Percentiles rank a stretch among this genome's conserved stretches.
These are phyloP conservation scores for Dendrocincla tyrannina DNA, from an alignment of 2,797 vertebrate genomes.

Conservation along the genomic window DNA sequence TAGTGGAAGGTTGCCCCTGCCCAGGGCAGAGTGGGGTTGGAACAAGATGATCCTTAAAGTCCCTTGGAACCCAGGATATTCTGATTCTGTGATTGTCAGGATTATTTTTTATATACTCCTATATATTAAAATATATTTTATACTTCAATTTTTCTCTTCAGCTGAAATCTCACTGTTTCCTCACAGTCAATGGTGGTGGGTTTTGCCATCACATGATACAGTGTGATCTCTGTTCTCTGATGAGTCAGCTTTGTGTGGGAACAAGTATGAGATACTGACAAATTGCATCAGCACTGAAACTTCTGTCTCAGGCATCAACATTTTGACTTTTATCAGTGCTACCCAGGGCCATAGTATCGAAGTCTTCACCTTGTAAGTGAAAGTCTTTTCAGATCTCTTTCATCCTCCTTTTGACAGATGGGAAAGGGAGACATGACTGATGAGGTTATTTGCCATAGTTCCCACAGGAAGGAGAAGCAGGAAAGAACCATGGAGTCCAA, in stretches of 20 bases:
- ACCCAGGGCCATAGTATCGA: neutral
- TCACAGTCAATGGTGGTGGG: neutral
- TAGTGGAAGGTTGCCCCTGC: accelerated
- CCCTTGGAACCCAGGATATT: neutral
- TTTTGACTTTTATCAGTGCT: neutral
- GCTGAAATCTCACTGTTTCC: neutral
- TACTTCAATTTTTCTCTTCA: neutral
- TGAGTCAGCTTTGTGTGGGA: conserved; percentile 68
- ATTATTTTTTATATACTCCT: neutral
- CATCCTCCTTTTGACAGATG: neutral
- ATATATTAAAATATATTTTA: neutral
- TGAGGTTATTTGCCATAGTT: neutral
- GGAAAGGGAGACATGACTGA: neutral
- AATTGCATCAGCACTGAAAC: conserved; percentile 52
- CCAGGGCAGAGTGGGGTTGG: accelerated
- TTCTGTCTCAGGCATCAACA: conserved; percentile 47
- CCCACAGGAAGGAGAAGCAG: neutral
- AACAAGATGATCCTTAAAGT: neutral
- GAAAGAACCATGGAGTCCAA: neutral
- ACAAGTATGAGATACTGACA: conserved; percentile 46
- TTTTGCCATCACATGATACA: conserved; percentile 27
- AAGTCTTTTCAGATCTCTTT: neutral
- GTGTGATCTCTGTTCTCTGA: conserved; percentile 14
- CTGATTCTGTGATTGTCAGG: neutral
- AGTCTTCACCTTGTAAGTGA: neutral